These are phyloP conservation scores for Darwinula stevensoni DNA, from an alignment of 2,888 invertebrate species.

Conservation along the genomic window DNA sequence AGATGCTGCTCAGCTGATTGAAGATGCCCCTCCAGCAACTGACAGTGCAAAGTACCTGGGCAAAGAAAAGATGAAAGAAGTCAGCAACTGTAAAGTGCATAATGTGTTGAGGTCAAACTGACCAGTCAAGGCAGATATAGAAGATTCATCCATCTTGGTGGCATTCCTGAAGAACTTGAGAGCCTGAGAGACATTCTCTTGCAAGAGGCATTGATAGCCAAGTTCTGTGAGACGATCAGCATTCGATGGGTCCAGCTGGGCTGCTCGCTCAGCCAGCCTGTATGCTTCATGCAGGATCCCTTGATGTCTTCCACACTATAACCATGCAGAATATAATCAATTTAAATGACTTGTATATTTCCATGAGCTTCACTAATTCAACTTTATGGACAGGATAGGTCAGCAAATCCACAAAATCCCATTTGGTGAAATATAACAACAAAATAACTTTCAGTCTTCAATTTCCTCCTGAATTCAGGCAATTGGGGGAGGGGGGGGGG, in stretches of 20 bases:
- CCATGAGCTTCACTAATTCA: too few species aligned
- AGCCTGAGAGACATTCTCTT: slow-evolving; percentile 45
- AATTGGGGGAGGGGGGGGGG: too few species aligned
- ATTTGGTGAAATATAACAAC: too few species aligned
- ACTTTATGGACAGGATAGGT: neutral
- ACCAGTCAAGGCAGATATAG: slow-evolving; percentile 31
- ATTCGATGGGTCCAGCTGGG: slow-evolving; percentile 33
- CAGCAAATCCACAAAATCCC: slow-evolving; percentile 3
- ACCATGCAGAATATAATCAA: slow-evolving; percentile 7
- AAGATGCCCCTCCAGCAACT: slow-evolving; percentile 35
- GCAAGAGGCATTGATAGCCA: slow-evolving; percentile 43
- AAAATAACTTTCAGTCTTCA: too few species aligned
- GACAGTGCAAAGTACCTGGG: slow-evolving; percentile 51
- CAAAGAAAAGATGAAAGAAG: slow-evolving; percentile 5
- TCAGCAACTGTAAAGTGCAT: neutral
- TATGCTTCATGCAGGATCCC: slow-evolving; percentile 39
- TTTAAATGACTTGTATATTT: too few species aligned
- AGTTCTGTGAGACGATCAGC: slow-evolving; percentile 45
- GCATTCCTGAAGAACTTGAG: slow-evolving; percentile 45
- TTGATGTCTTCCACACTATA: slow-evolving; percentile 20
- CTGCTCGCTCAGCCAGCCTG: slow-evolving; percentile 44
- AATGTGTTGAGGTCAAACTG: too few species aligned
- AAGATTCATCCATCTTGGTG: slow-evolving; percentile 52
- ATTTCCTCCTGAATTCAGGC: too few species aligned
- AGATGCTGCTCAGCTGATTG: slow-evolving; percentile 56